A percentile compares a stretch with the other conserved stretches of the same genome.
Evolutionary conservation across 2,113 vertebrate genomes (phyloP).

Genomic region (Rhadina sibilatrix): DNA sequence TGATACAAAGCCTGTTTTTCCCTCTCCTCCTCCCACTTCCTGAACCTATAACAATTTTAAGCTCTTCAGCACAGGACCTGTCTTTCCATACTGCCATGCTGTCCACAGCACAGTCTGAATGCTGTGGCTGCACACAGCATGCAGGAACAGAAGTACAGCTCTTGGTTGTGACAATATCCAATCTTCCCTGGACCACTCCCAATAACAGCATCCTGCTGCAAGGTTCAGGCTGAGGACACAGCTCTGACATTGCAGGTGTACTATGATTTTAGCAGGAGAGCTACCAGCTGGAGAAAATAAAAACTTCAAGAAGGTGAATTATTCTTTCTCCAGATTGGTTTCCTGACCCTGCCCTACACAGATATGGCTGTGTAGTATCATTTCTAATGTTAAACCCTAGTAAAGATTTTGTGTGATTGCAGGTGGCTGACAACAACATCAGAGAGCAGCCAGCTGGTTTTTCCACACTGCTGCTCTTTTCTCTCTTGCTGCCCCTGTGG

Average conservation of each 20-base stretch:
- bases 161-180: background rate
- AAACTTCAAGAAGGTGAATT: background rate
- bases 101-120: background rate
- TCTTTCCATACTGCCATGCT: background rate
- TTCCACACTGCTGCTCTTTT: background rate
- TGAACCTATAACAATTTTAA: background rate
- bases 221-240: background rate
- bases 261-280: background rate
- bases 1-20: background rate
- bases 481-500: background rate
- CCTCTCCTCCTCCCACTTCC: background rate
- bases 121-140: background rate
- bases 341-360: background rate
- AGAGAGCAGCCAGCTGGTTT: background rate
- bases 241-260: background rate
- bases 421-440: background rate
- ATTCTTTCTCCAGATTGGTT: background rate
- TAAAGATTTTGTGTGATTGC: background rate
- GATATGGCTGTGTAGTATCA: fast-evolving
- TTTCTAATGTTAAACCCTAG: background rate
- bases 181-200: background rate
- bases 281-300: background rate
- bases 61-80: background rate
- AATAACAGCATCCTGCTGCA: background rate
- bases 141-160: background rate